Evolutionary conservation across 2,888 invertebrate genomes (phyloP).

Genomic region (Ariolimax columbianus): DNA sequence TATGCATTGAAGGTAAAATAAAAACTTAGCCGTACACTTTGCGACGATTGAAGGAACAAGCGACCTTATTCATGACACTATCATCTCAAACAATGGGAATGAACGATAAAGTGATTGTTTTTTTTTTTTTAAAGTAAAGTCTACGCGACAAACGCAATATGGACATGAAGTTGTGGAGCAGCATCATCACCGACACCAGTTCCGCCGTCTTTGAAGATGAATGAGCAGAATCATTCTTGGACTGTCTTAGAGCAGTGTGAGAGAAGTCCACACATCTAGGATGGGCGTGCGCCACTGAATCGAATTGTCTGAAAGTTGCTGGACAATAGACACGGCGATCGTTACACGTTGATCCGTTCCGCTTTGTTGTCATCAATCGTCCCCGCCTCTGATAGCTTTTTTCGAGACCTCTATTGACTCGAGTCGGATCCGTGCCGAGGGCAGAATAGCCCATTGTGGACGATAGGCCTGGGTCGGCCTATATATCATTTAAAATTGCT

Average conservation of each 20-base stretch:
- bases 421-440: background rate
- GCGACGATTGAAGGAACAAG: no score
- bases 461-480: constrained; percentile 19
- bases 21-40: no score
- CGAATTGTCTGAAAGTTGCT: background rate
- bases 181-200: background rate
- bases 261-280: no score
- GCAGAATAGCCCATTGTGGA: constrained; percentile 40
- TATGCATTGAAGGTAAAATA: no score
- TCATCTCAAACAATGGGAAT: no score
- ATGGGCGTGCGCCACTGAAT: constrained; percentile 34
- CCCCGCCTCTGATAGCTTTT: constrained; percentile 38
- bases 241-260: no score
- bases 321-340: constrained; percentile 22
- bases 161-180: background rate
- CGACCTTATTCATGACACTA: no score
- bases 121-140: no score
- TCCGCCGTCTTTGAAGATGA: background rate
- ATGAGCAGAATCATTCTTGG: background rate
- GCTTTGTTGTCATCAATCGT: constrained; percentile 31
- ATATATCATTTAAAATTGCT: constrained; percentile 46
- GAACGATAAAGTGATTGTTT: no score
- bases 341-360: background rate
- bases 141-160: background rate
- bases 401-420: constrained; percentile 30